Percentiles rank a stretch among this genome's conserved stretches.
These are phyloP conservation scores for Danio kyathit DNA, from an alignment of 2,797 vertebrate genomes.

Conservation along the genomic window DNA sequence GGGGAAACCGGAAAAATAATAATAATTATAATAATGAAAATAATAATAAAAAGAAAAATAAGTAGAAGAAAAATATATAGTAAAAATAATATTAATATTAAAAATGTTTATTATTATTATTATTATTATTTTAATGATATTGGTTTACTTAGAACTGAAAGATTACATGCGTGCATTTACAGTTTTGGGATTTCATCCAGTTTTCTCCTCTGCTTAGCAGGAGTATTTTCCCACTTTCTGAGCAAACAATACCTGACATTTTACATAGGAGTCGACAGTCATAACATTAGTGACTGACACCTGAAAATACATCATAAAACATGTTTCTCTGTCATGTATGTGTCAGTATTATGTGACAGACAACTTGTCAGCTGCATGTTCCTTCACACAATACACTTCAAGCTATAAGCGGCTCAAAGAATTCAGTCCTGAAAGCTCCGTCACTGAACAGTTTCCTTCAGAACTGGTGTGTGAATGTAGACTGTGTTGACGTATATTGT, in stretches of 20 bases:
- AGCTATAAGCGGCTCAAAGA: neutral
- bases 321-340: neutral
- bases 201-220: neutral
- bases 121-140: too few species aligned
- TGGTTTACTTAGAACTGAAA: too few species aligned
- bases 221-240: neutral
- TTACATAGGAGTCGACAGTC: slow-evolving; percentile 1
- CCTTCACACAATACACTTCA: neutral
- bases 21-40: too few species aligned
- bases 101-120: too few species aligned
- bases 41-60: too few species aligned
- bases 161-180: neutral
- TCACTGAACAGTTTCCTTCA: too few species aligned
- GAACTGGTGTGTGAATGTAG: too few species aligned
- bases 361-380: neutral
- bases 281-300: slow-evolving; percentile 19
- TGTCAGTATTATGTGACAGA: neutral
- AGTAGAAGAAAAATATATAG: too few species aligned
- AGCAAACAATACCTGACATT: neutral
- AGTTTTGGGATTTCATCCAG: neutral
- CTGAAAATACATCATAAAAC: neutral
- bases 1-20: too few species aligned
- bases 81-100: too few species aligned
- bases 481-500: too few species aligned
- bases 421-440: neutral